Evolutionary conservation across 2,797 vertebrate genomes (phyloP), one percentile per base, ranked within the genome.

Genomic region (Chanos chanos): DNA sequence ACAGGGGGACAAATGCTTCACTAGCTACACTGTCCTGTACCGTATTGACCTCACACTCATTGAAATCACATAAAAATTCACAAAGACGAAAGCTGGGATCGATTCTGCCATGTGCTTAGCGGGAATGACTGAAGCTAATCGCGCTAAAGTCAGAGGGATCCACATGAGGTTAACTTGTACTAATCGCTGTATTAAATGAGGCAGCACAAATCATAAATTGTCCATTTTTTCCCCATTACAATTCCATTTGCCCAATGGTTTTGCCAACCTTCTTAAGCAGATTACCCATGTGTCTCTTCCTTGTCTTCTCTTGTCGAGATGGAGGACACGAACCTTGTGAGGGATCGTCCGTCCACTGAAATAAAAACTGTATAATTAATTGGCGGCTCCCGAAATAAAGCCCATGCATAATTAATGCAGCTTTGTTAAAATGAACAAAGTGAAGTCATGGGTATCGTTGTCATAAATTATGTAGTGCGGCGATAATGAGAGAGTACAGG

Each of bases 371-470:
- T 56, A 61, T 55, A 47, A 72, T 62, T 65, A 16, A 70, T 74
- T 49, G 62, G 41, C 25, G 13, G 49, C 41, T n/a, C 57, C 64
- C 51, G 50, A 68, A 72, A 76, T 65, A 56, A 74, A 66, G 43
- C 66, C 44, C 22, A 67, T 74, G 25, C 55, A 77, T 72, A 67
- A 77, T 77, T 69, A 27, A 77, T 62, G 51, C 49, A 37, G 62
- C 50, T 70, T 60, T 51, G 58, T 67, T 67, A 10, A 64, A 56
- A 53, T 57, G 51, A 72, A 68, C 40, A 51, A 61, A 64, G 58
- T 58, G 50, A 64, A 64, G 47, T 54, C 51, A 61, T 44, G 58
- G 24, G 45, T 31, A 64, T 70, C 49, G 49, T 40, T 19, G 15
- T 33, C 30, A 43, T 70, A 64, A 75, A 70, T 75, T 43, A 75